These are phyloP conservation scores for Scolanthus callimorphus DNA, from an alignment of 92 coral and sea anemone species.

Conservation along the genomic window DNA sequence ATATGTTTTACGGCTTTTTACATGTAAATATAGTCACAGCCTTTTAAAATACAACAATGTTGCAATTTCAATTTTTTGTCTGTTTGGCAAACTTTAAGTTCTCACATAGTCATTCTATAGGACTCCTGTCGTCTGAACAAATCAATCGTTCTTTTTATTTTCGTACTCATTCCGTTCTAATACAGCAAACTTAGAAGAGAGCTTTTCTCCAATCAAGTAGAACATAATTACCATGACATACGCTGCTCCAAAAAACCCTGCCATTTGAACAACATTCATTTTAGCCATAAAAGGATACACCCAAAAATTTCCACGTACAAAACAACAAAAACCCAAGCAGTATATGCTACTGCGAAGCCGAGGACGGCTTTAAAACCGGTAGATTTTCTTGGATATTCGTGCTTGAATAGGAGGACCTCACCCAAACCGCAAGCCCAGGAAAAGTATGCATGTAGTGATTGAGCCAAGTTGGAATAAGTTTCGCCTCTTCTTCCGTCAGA, in stretches of 20 bases:
- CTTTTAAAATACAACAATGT: too few relatives aligned
- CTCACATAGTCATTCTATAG: too few relatives aligned
- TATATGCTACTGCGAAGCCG: slow-evolving; percentile 49
- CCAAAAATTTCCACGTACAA: slow-evolving; percentile 80
- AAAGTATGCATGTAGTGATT: slow-evolving; percentile 89
- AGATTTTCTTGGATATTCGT: slow-evolving; percentile 65
- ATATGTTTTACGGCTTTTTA: too few relatives aligned
- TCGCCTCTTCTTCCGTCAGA: slow-evolving; percentile 60
- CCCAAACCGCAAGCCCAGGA: slow-evolving; percentile 54
- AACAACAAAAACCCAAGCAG: slow-evolving; percentile 80
- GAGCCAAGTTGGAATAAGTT: slow-evolving; percentile 65
- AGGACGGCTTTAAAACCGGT: slow-evolving; percentile 57
- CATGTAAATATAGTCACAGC: too few relatives aligned
- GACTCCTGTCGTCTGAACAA: too few relatives aligned
- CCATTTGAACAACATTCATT: slow-evolving; percentile 45
- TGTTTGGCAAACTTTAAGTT: too few relatives aligned
- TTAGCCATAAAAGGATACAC: slow-evolving; percentile 83
- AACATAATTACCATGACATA: slow-evolving; percentile 37
- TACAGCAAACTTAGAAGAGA: too few relatives aligned
- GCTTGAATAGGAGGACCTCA: slow-evolving; percentile 68
- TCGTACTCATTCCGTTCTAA: too few relatives aligned
- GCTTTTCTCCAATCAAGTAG: slow-evolving; percentile 70
- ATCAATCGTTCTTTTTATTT: too few relatives aligned
- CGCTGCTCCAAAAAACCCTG: slow-evolving; percentile 54
- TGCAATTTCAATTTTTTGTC: too few relatives aligned